Base-by-base conservation (phyloP, 2,113 vertebrate genomes). In the Aptenodytes forsteri region DNA sequence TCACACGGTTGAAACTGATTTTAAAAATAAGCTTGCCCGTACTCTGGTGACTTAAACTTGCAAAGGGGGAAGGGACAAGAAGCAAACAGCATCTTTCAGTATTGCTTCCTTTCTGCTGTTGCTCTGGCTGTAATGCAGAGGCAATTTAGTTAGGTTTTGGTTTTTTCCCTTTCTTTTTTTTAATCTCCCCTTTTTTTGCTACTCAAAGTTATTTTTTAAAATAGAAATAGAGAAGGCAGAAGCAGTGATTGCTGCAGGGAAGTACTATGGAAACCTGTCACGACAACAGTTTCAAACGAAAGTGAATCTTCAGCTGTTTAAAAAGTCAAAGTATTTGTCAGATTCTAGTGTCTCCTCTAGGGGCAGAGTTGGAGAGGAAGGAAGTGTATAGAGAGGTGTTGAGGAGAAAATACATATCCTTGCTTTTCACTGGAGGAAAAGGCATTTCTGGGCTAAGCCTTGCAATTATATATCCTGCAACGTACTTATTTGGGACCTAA, bases 231-330 rank as follows among this genome's bases (percentile, higher is more conserved):
- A 91, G 94, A 95, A 97, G 93, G 76, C 90, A 94, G 94, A 94
- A 94, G 75, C 59, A 65, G 76, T 89, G 62, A 80, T 54, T 93
- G 61, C 90, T 96, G 69, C 46, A 93, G 67, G 86, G 56, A 97
- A 94, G 79, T 83, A 78, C 93, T 93, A 80, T 92, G 94, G 95
- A 96, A 97, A 95, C 94, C 89, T 91, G 72, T 96, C 97, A 96
- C 22, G 14, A 94, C 87, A 83, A 64, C 75, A 66, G 49, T 91
- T 97, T 96, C 54, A 77, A 90, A 67, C 38, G 27, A 52, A 92
- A 94, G 50, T 2, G 18, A 76, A 77, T 93, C 75, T 92, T 92
- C 29, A 89, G 58, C 85, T 90, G 42, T 85, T 89, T 59, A 90
- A 93, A 82, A 96, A 95, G 75, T 89, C 69, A 26, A 54, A 79